phyloP scores from a whole-genome alignment of 1,140 invertebrate species.

The Eueides isabella region DNA sequence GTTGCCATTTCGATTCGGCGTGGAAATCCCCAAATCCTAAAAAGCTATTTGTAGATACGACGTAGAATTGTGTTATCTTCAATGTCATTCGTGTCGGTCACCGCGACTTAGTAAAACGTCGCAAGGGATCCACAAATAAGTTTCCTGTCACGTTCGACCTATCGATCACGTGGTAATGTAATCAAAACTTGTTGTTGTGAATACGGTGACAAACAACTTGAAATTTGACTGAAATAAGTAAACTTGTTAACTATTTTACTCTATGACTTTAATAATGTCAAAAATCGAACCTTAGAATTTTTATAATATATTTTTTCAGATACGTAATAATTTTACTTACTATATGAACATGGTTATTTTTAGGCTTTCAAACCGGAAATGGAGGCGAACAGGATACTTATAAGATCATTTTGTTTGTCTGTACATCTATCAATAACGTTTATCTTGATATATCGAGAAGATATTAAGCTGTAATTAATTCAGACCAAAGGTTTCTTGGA shows the following conservation, averaged over 20 bases:
- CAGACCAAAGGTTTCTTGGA: too few species aligned
- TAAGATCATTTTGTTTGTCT: too few species aligned
- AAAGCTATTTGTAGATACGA: constrained; percentile 9
- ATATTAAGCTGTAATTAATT: too few species aligned
- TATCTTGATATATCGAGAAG: too few species aligned
- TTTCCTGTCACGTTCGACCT: constrained; percentile 32
- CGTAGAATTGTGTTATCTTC: constrained; percentile 8
- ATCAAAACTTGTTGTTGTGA: constrained; percentile 32
- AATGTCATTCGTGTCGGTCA: constrained; percentile 16
- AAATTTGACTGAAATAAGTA: constrained; percentile 4
- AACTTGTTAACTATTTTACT: not conserved
- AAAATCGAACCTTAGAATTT: too few species aligned
- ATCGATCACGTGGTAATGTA: constrained; percentile 37
- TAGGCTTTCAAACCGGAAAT: too few species aligned
- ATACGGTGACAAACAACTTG: constrained; percentile 25
- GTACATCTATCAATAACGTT: too few species aligned
- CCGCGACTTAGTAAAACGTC: constrained; percentile 17
- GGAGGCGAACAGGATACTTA: too few species aligned
- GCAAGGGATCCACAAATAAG: constrained; percentile 12
- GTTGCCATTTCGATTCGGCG: not conserved
- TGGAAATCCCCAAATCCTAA: constrained; percentile 5
- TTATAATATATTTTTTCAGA: too few species aligned
- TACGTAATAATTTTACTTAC: too few species aligned
- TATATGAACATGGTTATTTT: too few species aligned
- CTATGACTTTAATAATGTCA: too few species aligned